These are phyloP conservation scores for Mastomys coucha DNA, from an alignment of 2,113 vertebrate species.

Conservation along the genomic window DNA sequence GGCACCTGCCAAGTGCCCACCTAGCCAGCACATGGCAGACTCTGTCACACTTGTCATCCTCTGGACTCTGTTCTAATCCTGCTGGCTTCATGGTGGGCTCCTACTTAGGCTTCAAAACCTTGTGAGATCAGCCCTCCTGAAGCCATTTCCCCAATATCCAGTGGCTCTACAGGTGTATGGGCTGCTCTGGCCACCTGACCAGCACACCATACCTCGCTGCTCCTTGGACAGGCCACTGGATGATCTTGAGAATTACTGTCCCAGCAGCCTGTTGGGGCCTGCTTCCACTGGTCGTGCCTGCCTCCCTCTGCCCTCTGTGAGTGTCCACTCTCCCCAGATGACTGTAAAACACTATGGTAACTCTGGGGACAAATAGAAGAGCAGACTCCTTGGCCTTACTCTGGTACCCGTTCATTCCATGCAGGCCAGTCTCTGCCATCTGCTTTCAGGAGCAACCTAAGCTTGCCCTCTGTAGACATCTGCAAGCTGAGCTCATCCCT, in stretches of 20 bases:
- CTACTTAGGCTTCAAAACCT: background rate
- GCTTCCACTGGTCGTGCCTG: rapidly evolving
- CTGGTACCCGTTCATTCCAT: rapidly evolving
- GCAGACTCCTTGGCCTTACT: background rate
- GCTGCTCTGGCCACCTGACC: background rate
- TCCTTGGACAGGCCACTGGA: rapidly evolving
- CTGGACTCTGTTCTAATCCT: background rate
- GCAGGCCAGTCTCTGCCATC: rapidly evolving
- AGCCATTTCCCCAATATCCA: background rate
- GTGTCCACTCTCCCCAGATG: background rate
- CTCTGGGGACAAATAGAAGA: background rate
- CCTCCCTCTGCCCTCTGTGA: background rate
- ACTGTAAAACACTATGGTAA: background rate
- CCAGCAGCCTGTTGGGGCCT: background rate
- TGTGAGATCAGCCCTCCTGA: background rate
- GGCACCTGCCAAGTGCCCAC: rapidly evolving
- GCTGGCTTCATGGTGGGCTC: background rate
- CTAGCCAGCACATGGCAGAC: rapidly evolving
- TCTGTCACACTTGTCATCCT: background rate
- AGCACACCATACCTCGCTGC: background rate
- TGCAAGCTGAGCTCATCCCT: background rate
- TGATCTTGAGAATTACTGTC: rapidly evolving
- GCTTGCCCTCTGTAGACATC: rapidly evolving
- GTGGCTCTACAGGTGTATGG: background rate
- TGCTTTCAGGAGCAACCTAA: rapidly evolving